These are phyloP conservation scores for Clitarchus hookeri DNA, from an alignment of 2,888 invertebrate genomes.

Conservation along the genomic window DNA sequence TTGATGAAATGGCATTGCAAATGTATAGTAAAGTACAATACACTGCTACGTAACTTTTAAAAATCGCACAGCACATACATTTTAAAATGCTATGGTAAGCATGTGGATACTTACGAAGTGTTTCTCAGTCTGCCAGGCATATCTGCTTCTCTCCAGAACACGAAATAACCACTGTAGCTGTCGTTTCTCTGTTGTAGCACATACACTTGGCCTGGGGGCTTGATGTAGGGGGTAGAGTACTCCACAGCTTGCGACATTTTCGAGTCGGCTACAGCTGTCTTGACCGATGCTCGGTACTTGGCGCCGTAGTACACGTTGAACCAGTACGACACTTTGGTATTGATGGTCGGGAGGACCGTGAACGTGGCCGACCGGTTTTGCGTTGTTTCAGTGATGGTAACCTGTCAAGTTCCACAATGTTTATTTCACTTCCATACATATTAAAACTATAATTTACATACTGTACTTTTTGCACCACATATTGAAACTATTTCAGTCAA, in stretches of 20 bases:
- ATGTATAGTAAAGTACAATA: too few species aligned
- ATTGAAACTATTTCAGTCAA: too few species aligned
- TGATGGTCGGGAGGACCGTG: slow-evolving; percentile 58
- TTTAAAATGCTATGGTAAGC: neutral
- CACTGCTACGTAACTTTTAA: slow-evolving; percentile 11
- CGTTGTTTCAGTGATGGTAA: slow-evolving; percentile 58
- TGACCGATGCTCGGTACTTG: slow-evolving; percentile 59
- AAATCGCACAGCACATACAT: neutral
- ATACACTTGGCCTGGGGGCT: slow-evolving; percentile 66
- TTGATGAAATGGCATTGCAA: too few species aligned
- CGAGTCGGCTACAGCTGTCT: slow-evolving; percentile 56
- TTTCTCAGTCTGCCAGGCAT: slow-evolving; percentile 33
- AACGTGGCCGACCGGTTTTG: slow-evolving; percentile 56
- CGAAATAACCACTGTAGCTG: slow-evolving; percentile 57
- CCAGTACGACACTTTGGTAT: slow-evolving; percentile 48
- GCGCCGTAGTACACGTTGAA: slow-evolving; percentile 56
- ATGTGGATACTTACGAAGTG: neutral
- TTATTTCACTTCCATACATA: too few species aligned
- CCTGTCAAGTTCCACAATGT: slow-evolving; percentile 50
- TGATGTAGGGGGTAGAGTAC: slow-evolving; percentile 61
- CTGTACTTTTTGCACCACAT: too few species aligned
- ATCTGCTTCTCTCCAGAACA: slow-evolving; percentile 67
- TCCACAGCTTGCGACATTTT: slow-evolving; percentile 57
- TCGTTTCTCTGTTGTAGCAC: slow-evolving; percentile 65
- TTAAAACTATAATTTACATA: too few species aligned